Evolutionary conservation across 2,113 vertebrate genomes (phyloP).

Genomic region (Daubentonia madagascariensis): DNA sequence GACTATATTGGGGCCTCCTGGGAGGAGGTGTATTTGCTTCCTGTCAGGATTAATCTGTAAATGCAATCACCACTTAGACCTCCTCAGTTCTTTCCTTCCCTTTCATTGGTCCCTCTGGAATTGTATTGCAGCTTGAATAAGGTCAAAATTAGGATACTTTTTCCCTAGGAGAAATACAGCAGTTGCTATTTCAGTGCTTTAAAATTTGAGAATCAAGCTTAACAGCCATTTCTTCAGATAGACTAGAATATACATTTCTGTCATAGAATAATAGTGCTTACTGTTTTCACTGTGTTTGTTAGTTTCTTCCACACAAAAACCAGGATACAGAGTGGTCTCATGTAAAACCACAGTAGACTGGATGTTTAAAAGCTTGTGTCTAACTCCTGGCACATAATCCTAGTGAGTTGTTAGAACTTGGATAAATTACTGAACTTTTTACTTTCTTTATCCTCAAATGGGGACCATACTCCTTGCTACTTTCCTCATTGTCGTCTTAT

Average conservation of each 20-base stretch:
- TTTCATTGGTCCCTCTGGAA: constrained; percentile 79
- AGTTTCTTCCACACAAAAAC: constrained; percentile 44
- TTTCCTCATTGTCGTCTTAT: not conserved
- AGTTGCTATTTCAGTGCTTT: constrained; percentile 60
- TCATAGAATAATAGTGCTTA: not conserved
- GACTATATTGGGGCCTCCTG: constrained; percentile 67
- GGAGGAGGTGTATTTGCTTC: constrained; percentile 80
- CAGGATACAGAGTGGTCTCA: not conserved
- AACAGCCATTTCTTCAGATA: not conserved
- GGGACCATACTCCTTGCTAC: not conserved
- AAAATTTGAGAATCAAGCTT: constrained; percentile 40
- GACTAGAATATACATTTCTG: not conserved
- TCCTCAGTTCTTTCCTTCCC: constrained; percentile 78
- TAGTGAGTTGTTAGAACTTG: not conserved
- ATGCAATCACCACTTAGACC: constrained; percentile 79
- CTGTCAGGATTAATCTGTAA: constrained; percentile 84
- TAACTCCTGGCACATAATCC: not conserved
- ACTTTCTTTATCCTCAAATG: not conserved
- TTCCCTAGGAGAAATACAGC: constrained; percentile 52
- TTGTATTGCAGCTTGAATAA: constrained; percentile 68
- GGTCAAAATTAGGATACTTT: constrained; percentile 78
- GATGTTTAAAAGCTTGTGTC: not conserved
- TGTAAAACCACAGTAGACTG: not conserved
- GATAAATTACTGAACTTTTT: not conserved
- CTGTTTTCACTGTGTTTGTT: constrained; percentile 31